Percentiles rank a stretch among this genome's conserved stretches.
Evolutionary conservation across 2,113 vertebrate species (phyloP).

Genomic region (Tachysurus fulvidraco): DNA sequence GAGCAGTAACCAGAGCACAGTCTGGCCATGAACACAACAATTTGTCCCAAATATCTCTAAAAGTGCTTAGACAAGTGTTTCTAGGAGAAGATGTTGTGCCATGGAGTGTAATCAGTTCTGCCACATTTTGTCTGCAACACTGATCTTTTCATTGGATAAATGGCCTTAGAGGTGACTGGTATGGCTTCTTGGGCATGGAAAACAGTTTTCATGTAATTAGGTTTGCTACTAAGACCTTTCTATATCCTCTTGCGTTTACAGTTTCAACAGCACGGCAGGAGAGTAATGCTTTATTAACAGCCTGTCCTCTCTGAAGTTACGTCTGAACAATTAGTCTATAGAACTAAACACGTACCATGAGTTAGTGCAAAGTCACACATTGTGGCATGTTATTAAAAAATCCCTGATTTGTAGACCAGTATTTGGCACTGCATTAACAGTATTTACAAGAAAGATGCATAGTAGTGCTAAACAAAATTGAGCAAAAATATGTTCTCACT

Average conservation of each 20-base stretch:
- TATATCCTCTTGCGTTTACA: constrained; percentile 48
- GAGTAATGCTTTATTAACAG: constrained; percentile 35
- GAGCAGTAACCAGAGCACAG: too few relatives aligned
- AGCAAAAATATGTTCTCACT: not conserved
- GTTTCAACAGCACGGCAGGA: constrained; percentile 37
- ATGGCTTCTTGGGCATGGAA: constrained; percentile 21
- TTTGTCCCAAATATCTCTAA: not conserved
- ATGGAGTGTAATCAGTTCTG: not conserved
- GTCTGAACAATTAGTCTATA: not conserved
- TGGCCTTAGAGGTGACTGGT: constrained; percentile 38
- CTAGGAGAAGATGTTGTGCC: not conserved
- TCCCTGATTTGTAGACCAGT: not conserved
- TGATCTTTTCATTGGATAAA: constrained; percentile 33
- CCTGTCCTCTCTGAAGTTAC: constrained; percentile 19
- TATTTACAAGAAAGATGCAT: not conserved
- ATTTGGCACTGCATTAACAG: constrained; percentile 1
- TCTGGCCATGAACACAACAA: not conserved
- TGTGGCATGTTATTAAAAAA: constrained; percentile 2
- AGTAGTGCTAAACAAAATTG: not conserved
- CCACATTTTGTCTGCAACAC: constrained; percentile 7
- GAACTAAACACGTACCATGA: not conserved
- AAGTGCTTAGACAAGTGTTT: not conserved
- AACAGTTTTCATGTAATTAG: constrained; percentile 48
- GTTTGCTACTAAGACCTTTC: constrained; percentile 31
- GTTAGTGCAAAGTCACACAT: not conserved